Conservation (phyloP, 2,113 vertebrate genomes). For the Melanerpes aurifrons region DNA sequence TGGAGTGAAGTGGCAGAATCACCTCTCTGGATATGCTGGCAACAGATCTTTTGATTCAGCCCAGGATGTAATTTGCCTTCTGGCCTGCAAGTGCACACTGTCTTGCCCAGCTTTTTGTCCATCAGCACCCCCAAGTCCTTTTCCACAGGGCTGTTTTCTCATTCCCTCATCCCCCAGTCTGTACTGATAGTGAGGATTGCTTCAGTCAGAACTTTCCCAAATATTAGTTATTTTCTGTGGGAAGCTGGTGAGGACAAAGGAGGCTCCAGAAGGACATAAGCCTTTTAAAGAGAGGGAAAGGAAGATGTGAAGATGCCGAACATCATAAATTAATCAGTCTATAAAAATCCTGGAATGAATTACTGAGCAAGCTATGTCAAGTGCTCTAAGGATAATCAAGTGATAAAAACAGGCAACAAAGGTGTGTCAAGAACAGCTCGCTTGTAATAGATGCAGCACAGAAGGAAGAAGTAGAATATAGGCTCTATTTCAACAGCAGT, state of each 20-base stretch:
- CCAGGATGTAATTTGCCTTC: too few species aligned
- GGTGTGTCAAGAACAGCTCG: background rate
- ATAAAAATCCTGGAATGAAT: background rate
- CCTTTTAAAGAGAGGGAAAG: background rate
- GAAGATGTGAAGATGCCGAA: background rate
- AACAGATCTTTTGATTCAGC: too few species aligned
- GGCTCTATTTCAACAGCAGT: background rate
- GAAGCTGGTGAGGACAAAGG: background rate
- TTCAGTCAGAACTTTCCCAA: background rate
- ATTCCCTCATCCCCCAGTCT: too few species aligned
- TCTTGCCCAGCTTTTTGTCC: too few species aligned
- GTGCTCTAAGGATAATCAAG: constrained; percentile 13
- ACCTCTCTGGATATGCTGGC: too few species aligned
- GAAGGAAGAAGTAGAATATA: background rate
- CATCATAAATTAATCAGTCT: constrained; percentile 1
- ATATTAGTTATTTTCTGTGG: background rate
- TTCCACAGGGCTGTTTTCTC: too few species aligned
- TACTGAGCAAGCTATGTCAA: background rate
- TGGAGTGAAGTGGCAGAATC: too few species aligned
- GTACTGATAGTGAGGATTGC: too few species aligned
- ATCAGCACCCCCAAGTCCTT: too few species aligned
- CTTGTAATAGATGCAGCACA: background rate
- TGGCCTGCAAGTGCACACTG: too few species aligned
- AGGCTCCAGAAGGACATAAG: background rate
- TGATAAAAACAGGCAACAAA: background rate